Conservation (phyloP, 2,888 invertebrate genomes). For the Diaprepes abbreviatus region DNA sequence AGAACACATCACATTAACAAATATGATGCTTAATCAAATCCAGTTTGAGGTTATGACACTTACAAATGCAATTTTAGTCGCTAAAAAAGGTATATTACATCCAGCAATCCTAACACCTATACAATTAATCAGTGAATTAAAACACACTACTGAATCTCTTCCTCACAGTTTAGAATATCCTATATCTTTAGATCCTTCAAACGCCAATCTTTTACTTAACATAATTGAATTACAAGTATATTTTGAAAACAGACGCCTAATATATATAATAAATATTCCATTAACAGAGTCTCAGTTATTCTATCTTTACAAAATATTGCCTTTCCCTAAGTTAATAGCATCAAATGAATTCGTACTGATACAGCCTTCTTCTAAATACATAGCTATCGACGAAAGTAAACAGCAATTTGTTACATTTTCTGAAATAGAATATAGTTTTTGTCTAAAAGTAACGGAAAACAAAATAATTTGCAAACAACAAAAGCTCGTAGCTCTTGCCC, state of each 20-base stretch:
- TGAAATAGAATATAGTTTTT: background rate
- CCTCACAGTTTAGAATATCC: slow-evolving; percentile 8
- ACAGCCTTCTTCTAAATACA: slow-evolving; percentile 8
- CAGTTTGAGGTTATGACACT: background rate
- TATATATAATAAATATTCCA: slow-evolving; percentile 15
- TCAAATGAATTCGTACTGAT: slow-evolving; percentile 15
- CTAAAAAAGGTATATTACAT: no score
- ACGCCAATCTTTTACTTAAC: background rate
- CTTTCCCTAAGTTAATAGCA: slow-evolving; percentile 7
- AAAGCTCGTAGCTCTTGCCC: slow-evolving; percentile 6
- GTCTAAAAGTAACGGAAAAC: slow-evolving; percentile 1
- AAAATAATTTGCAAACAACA: slow-evolving; percentile 25
- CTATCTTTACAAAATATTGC: slow-evolving; percentile 19
- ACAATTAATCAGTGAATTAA: background rate
- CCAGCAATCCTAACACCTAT: background rate
- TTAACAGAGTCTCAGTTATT: slow-evolving; percentile 2
- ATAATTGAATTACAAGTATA: slow-evolving; percentile 19
- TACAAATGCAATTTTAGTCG: slow-evolving; percentile 4
- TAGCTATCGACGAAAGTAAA: slow-evolving; percentile 17
- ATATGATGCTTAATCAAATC: slow-evolving; percentile 4
- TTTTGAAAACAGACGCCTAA: slow-evolving; percentile 7
- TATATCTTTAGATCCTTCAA: background rate
- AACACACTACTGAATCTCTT: background rate
- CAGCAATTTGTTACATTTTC: slow-evolving; percentile 9
- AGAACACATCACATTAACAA: background rate